A percentile compares a stretch with the other conserved stretches of the same genome.
phyloP scores from a whole-genome alignment of 1,140 invertebrate species.

The Neodiprion pinetum region DNA sequence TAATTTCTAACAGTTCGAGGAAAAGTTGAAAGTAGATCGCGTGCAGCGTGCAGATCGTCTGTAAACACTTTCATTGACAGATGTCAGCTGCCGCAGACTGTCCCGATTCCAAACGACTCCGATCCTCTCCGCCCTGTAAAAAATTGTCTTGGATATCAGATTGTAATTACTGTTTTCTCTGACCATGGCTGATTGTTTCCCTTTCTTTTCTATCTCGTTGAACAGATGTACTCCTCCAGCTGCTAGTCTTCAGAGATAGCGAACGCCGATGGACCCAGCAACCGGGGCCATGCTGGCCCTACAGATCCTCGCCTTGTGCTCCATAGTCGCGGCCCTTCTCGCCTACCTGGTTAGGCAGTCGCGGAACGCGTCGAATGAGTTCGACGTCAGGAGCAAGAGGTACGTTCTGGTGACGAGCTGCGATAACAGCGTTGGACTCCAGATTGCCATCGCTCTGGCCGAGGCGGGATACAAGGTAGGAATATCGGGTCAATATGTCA shows the following conservation, averaged over 20 bases:
- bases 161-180: too few relatives aligned
- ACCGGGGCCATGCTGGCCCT: conserved; percentile 78
- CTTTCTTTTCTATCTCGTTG: too few relatives aligned
- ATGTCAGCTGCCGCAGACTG: too few relatives aligned
- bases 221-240: conserved; percentile 24
- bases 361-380: conserved; percentile 61
- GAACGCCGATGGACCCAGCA: conserved; percentile 72
- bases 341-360: conserved; percentile 79
- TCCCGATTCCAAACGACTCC: too few relatives aligned
- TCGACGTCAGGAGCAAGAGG: conserved; percentile 50
- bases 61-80: too few relatives aligned
- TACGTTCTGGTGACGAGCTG: conserved; percentile 77
- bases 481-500: not conserved
- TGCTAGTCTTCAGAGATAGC: conserved; percentile 23
- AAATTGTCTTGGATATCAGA: too few relatives aligned
- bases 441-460: conserved; percentile 62
- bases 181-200: too few relatives aligned
- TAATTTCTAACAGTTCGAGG: too few relatives aligned
- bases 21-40: too few relatives aligned
- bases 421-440: conserved; percentile 77
- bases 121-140: too few relatives aligned
- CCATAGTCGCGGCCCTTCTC: conserved; percentile 78
- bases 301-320: conserved; percentile 78
- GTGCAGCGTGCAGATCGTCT: too few relatives aligned
- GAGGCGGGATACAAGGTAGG: conserved; percentile 55